Evolutionary conservation across 2,888 invertebrate genomes (phyloP), one percentile per base, ranked within the genome.

Genomic region (Tipula helvola): DNA sequence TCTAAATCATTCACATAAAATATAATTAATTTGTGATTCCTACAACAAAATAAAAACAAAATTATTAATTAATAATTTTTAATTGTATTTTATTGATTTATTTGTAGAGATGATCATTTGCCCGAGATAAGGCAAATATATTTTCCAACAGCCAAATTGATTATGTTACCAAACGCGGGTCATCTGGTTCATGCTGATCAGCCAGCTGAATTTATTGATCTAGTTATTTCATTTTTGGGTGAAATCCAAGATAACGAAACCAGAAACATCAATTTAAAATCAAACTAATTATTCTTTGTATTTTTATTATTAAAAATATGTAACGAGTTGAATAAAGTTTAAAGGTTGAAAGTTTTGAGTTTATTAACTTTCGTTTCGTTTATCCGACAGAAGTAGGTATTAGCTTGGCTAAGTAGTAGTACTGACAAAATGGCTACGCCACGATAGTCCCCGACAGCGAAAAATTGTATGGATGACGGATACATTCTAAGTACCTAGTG

Each of bases 161-260:
- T 16, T 97, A 89, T 90, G 88, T 93, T 98, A 86, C 93, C 94
- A 86, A 95, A 94, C 44, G 96, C 97, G 2, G 96, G 97, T 3
- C 98, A 98, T 91, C 97, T 97, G 97, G 94, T 97, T 0, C 98
- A 98, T 90, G 95, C 96, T 87, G 97, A 98, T 88, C 96, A 97
- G 90, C 97, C 97, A 57, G 84, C 84, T 84, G 84, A 39, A 84
- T 84, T 84, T 84, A 39, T 84, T 7, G 39, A 84, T 84, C 4
- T 39, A 5, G 13, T 39, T 16, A 5, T 36, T 39, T 7, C 39
- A 39, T 84, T 71, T 71, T 71, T 71, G 71, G 0, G 71, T 71
- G 71, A 18, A 10, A 28, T 28, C 10, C 71, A 71, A 2, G 10
- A 71, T 71, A 12, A 16, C 28, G 28, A 16, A 52, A n/a, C n/a